These are phyloP conservation scores for Pollachius pollachius DNA, from an alignment of 2,113 vertebrate genomes.

Conservation along the genomic window DNA sequence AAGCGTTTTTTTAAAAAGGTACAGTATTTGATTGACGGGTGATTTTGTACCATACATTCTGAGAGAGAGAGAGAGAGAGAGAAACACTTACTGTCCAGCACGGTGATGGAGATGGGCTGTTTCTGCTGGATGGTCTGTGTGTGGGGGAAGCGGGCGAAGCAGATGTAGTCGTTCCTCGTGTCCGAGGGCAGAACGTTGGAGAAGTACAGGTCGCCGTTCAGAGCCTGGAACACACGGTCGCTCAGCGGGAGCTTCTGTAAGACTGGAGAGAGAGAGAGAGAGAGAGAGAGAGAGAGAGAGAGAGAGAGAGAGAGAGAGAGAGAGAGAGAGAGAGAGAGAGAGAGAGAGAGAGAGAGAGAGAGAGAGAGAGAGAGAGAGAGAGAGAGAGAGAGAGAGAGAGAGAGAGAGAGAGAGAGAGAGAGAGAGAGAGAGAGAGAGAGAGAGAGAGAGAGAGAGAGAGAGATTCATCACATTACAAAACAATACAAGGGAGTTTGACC, in stretches of 20 bases:
- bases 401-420: background rate
- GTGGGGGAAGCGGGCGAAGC: constrained; percentile 95
- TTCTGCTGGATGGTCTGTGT: constrained; percentile 98
- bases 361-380: too few species aligned
- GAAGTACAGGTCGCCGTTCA: constrained; percentile 97
- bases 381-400: background rate
- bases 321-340: background rate
- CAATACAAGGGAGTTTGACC: too few species aligned
- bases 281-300: background rate
- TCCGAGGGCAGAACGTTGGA: constrained; percentile 91
- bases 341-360: background rate
- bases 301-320: background rate
- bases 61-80: too few species aligned
- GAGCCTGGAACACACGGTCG: constrained; percentile 88
- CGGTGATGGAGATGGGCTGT: constrained; percentile 92
- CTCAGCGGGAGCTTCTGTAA: constrained; percentile 89
- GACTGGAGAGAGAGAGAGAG: constrained; percentile 59
- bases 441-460: too few species aligned
- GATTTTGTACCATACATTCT: too few species aligned
- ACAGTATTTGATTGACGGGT: too few species aligned
- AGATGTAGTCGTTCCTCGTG: constrained; percentile 91
- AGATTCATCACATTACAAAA: too few species aligned
- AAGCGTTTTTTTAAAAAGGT: too few species aligned
- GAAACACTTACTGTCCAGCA: constrained; percentile 83
- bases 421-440: background rate